Evolutionary conservation across 2,113 vertebrate genomes (phyloP).

Genomic region (Chloebia gouldiae): DNA sequence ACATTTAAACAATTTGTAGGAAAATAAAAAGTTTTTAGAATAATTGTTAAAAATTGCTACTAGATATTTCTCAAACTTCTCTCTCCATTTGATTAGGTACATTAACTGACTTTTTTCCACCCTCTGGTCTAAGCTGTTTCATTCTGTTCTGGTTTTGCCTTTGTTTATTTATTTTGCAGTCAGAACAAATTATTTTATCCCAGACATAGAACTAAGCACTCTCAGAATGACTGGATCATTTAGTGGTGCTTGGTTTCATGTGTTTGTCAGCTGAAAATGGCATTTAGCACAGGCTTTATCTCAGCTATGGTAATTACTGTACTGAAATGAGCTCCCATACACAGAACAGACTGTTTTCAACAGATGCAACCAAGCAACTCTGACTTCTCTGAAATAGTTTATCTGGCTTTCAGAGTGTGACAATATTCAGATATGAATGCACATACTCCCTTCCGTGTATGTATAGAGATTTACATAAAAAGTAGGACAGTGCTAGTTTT

Average conservation of each 20-base stretch:
- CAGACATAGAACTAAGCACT: conserved; percentile 28
- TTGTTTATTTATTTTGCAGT: conserved; percentile 45
- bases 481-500: conserved; percentile 6
- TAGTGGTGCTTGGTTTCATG: conserved; percentile 56
- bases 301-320: conserved; percentile 72
- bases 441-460: background rate
- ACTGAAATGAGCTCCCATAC: conserved; percentile 65
- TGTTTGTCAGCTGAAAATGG: conserved; percentile 71
- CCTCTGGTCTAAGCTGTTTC: background rate
- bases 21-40: background rate
- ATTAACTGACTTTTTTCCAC: background rate
- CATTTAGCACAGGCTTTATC: conserved; percentile 74
- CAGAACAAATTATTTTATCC: conserved; percentile 47
- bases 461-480: background rate
- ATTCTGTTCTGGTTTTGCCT: background rate
- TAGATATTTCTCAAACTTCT: background rate
- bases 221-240: conserved; percentile 65
- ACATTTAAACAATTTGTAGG: conserved; percentile 17
- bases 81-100: background rate
- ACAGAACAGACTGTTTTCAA: conserved; percentile 65
- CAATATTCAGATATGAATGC: background rate
- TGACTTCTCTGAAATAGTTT: conserved; percentile 48
- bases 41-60: background rate
- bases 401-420: conserved; percentile 40
- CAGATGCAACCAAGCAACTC: conserved; percentile 69